These are phyloP conservation scores for Hydrolagus colliei DNA, from an alignment of 2,797 vertebrate species.

Conservation along the genomic window DNA sequence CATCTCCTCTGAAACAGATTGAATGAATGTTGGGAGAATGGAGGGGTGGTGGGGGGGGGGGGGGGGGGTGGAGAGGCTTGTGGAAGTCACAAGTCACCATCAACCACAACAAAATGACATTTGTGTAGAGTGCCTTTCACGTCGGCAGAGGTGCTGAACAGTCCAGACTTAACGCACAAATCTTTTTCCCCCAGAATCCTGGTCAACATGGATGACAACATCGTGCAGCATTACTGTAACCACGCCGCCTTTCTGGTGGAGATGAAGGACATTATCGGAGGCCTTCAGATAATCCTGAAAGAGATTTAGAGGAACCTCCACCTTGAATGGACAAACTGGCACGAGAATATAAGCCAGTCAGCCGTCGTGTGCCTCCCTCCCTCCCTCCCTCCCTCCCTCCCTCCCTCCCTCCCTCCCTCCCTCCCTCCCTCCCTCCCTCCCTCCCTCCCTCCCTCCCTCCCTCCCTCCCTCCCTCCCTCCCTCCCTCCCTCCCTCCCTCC, in stretches of 20 bases:
- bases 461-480: no score
- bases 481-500: constrained; percentile 10
- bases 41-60: no score
- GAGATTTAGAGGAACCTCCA: constrained; percentile 68
- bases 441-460: no score
- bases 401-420: no score
- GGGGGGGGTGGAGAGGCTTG: no score
- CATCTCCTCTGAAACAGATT: no score
- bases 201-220: constrained; percentile 97
- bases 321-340: constrained; percentile 1
- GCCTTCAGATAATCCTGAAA: constrained; percentile 80
- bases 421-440: no score
- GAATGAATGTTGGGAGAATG: no score
- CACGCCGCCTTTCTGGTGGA: constrained; percentile 89
- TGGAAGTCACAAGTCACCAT: not conserved
- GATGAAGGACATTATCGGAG: constrained; percentile 67
- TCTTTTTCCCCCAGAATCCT: constrained; percentile 64
- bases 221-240: constrained; percentile 94
- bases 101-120: no score
- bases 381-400: not conserved
- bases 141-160: no score
- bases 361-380: not conserved
- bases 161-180: no score
- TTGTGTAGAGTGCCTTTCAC: not conserved
- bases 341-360: not conserved